Percentiles rank a stretch among this genome's conserved stretches.
Evolutionary conservation across 2,113 vertebrate species (phyloP).

Genomic region (Rhynchopsitta pachyrhyncha): DNA sequence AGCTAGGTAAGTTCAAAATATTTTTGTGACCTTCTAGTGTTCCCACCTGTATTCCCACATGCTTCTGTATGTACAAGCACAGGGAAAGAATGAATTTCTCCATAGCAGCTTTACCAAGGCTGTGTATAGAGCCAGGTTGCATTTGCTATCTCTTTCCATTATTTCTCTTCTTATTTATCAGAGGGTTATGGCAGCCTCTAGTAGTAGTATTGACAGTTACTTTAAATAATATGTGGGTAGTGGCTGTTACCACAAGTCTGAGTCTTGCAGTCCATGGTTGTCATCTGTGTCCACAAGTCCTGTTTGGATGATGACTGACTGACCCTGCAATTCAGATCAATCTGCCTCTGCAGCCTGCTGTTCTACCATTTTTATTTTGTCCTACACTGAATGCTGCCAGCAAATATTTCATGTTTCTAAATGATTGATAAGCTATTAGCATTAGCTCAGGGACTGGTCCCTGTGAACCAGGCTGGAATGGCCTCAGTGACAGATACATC

Average conservation of each 20-base stretch:
- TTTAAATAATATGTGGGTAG: neutral
- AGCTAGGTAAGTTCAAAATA: neutral
- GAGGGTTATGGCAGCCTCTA: neutral
- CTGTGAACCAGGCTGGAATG: neutral
- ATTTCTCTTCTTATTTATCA: neutral
- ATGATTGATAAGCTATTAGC: neutral
- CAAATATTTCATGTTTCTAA: neutral
- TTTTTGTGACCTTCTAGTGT: neutral
- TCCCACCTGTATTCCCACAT: neutral
- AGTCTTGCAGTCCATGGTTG: neutral
- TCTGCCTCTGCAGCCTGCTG: neutral
- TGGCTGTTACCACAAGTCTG: neutral
- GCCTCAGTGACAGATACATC: neutral
- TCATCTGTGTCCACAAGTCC: too few species aligned
- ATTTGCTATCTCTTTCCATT: neutral
- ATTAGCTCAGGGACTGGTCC: neutral
- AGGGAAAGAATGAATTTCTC: neutral
- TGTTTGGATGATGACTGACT: neutral
- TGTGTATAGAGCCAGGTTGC: neutral
- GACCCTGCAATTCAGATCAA: neutral
- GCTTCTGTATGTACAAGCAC: neutral
- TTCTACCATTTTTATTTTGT: neutral
- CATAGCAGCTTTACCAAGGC: neutral
- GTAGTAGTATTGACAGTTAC: neutral
- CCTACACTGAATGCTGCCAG: neutral